phyloP scores from a whole-genome alignment of 2,888 invertebrate genomes.

The Dasysyrphus tricinctus region DNA sequence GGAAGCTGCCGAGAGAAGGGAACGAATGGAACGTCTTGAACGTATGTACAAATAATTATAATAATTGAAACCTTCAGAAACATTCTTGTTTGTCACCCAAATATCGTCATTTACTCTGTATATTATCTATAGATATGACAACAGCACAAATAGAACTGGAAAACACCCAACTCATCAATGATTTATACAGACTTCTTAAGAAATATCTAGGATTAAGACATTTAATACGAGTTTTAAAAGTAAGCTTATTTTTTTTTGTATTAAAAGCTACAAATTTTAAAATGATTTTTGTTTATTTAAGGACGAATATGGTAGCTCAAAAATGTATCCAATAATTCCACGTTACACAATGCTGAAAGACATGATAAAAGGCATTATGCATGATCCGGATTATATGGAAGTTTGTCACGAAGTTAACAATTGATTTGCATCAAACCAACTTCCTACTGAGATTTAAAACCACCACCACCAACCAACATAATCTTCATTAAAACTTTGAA shows the following conservation, averaged over 20 bases:
- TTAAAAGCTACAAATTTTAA: neutral
- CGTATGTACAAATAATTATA: conserved; percentile 84
- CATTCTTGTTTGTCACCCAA: conserved; percentile 2
- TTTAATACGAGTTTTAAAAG: conserved; percentile 94
- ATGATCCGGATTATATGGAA: conserved; percentile 98
- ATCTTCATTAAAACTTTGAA: conserved; percentile 31
- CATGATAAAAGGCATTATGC: conserved; percentile 98
- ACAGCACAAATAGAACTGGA: conserved; percentile 96
- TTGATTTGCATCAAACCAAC: conserved; percentile 76
- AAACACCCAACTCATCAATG: conserved; percentile 97
- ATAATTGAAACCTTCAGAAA: neutral
- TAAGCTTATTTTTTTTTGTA: conserved; percentile 79
- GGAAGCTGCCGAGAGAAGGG: conserved; percentile 92
- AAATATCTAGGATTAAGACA: conserved; percentile 95
- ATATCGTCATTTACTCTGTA: neutral
- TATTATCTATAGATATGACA: conserved; percentile 90
- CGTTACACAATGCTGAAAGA: conserved; percentile 98
- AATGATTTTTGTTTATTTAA: conserved; percentile 82
- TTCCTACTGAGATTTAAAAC: conserved; percentile 15
- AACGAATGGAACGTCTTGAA: conserved; percentile 93
- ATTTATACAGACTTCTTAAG: conserved; percentile 94
- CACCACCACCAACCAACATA: conserved; percentile 25
- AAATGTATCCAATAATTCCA: conserved; percentile 96
- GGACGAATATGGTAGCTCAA: conserved; percentile 95
- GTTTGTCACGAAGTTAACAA: conserved; percentile 95